phyloP scores from a whole-genome alignment of 2,113 vertebrate species.

The Crotalus horridus region DNA sequence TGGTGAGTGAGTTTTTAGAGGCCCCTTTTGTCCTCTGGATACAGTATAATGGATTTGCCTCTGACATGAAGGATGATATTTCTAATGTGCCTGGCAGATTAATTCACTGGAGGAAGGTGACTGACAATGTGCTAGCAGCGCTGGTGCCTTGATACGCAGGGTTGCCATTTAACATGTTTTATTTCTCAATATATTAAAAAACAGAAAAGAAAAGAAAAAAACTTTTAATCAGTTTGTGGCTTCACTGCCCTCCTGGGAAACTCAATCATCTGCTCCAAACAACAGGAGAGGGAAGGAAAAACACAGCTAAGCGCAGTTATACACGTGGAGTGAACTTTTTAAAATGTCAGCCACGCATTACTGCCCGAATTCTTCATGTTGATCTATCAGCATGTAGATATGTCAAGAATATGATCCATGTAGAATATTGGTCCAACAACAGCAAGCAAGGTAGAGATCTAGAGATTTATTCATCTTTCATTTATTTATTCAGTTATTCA shows the following conservation, averaged over 20 bases:
- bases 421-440: not conserved
- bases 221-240: conserved; percentile 40
- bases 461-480: not conserved
- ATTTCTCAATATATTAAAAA: conserved; percentile 54
- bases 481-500: not conserved
- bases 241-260: conserved; percentile 36
- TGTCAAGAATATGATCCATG: not conserved
- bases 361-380: not conserved
- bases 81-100: conserved; percentile 58
- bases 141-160: conserved; percentile 47
- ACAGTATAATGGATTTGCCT: conserved; percentile 50
- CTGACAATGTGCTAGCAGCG: conserved; percentile 36
- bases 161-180: conserved; percentile 53
- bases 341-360: not conserved
- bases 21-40: conserved; percentile 34
- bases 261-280: conserved; percentile 35
- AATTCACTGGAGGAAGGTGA: conserved; percentile 59
- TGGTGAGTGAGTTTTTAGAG: conserved; percentile 31
- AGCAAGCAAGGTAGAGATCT: not conserved
- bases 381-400: not conserved
- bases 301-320: not conserved
- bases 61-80: conserved; percentile 53
- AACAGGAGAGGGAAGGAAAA: not conserved
- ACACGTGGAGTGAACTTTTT: not conserved
- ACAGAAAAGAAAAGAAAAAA: conserved; percentile 43